These are phyloP conservation scores for Marronus borbonicus DNA, from an alignment of 2,888 invertebrate species.

Conservation along the genomic window DNA sequence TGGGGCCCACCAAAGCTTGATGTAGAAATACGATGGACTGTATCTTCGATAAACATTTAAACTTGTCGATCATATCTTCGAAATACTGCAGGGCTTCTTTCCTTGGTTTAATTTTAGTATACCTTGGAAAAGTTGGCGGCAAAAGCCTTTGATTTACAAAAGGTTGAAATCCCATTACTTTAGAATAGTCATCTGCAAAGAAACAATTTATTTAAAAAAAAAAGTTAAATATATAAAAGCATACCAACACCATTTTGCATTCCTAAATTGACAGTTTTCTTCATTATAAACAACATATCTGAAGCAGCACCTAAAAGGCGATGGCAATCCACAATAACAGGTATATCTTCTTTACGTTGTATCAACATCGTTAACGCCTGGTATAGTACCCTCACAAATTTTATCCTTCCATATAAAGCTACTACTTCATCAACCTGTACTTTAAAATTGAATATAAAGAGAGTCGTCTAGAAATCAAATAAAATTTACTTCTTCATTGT, in stretches of 20 bases:
- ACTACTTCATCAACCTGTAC: slow-evolving; percentile 74
- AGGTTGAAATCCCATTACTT: slow-evolving; percentile 96
- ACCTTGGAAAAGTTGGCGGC: slow-evolving; percentile 98
- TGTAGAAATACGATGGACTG: slow-evolving; percentile 86
- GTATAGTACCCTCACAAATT: slow-evolving; percentile 90
- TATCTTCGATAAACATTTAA: slow-evolving; percentile 87
- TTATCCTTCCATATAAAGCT: slow-evolving; percentile 85
- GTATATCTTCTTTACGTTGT: slow-evolving; percentile 75
- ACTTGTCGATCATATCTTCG: slow-evolving; percentile 85
- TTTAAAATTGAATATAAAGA: slow-evolving; percentile 45
- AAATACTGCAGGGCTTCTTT: slow-evolving; percentile 86
- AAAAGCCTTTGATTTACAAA: slow-evolving; percentile 95
- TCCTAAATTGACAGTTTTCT: slow-evolving; percentile 82
- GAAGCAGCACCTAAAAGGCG: slow-evolving; percentile 85
- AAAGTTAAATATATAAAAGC: slow-evolving; percentile 51
- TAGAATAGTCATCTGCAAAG: slow-evolving; percentile 77
- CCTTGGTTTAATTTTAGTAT: slow-evolving; percentile 90
- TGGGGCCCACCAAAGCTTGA: slow-evolving; percentile 80
- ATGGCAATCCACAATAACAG: slow-evolving; percentile 82
- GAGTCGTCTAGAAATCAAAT: slow-evolving; percentile 1
- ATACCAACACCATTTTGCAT: slow-evolving; percentile 77
- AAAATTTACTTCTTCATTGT: slow-evolving; percentile 64
- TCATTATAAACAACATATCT: slow-evolving; percentile 87
- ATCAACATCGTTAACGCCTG: slow-evolving; percentile 81
- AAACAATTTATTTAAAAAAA: slow-evolving; percentile 46